These are phyloP conservation scores for Bombus impatiens DNA, from an alignment of 1,140 invertebrate genomes.

Conservation along the genomic window DNA sequence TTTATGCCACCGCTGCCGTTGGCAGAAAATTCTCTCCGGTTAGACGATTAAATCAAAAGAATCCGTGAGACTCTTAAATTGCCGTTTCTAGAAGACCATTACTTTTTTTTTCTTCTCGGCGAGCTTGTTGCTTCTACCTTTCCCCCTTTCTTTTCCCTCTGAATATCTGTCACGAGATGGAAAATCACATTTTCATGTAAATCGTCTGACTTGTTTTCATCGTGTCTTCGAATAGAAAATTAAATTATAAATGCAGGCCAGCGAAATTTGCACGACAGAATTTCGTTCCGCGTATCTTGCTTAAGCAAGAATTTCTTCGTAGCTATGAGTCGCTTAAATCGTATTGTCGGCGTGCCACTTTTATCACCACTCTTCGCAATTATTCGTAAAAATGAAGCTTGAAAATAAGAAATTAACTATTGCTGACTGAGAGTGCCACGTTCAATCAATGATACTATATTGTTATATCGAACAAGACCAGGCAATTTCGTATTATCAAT, in stretches of 20 bases:
- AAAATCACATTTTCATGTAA: neutral
- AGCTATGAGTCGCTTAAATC: no score
- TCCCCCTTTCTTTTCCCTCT: no score
- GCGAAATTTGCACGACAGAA: neutral
- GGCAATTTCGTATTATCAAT: no score
- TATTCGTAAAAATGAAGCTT: no score
- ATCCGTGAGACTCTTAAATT: neutral
- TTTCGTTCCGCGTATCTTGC: no score
- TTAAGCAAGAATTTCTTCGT: no score
- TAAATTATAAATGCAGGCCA: neutral
- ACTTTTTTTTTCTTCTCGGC: neutral
- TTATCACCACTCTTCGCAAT: no score
- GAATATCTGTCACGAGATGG: neutral
- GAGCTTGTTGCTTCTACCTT: neutral
- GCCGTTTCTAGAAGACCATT: neutral
- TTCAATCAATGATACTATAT: no score
- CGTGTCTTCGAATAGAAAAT: neutral
- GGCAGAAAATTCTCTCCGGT: conserved; percentile 40
- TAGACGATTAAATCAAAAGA: conserved; percentile 40
- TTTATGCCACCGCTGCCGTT: conserved; percentile 1
- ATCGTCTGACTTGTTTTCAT: neutral
- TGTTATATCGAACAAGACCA: no score
- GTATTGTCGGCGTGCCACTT: no score
- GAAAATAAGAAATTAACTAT: no score
- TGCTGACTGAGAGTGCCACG: no score